Base-by-base conservation (phyloP, 2,797 vertebrate species). In the Girardinus metallicus region DNA sequence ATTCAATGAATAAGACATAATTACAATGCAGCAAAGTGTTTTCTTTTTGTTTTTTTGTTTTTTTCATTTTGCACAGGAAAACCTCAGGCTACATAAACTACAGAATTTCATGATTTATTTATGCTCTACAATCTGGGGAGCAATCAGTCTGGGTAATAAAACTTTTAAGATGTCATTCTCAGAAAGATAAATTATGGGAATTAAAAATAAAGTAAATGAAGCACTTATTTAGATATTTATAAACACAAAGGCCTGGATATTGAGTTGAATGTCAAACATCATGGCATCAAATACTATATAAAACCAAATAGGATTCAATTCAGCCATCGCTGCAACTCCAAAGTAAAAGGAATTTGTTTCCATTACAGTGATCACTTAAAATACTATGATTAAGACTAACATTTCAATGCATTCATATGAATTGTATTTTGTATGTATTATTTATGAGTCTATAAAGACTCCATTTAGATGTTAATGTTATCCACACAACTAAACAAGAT, bases 41-140 rank as follows among this genome's bases (percentile, higher is more conserved):
- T 39, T 66, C 0, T 23, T 11, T 23, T 62, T 62, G 26, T 31
- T 62, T 62, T 34, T 6, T 4, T 31, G 2, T 29, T 62, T 31
- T 60, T 2, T 6, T 36, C 18, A 46, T 73, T 78, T 86, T 43
- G 73, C 80, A 49, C 49, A 85, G 44, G 57, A 72, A 76, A 70
- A 26, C 83, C 60, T 41, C 57, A 46, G 60, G 82, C 74, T 78
- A 53, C 21, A 81, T 26, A 76, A 76, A 76, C 47, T 64, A 36
- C 43, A 73, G 43, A 34, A n/a, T 81, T 74, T 81, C 77, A 75
- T 23, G 26, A 81, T 86, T 86, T 81, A 82, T 85, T 87, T 73
- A 87, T 68, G 78, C 76, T 80, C 1, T 36, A 46, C 46, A 74
- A 51, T 47, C 83, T 77, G 80, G 76, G 62, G 60, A 82, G 66